Conservation (phyloP, 2,888 invertebrate genomes). For the Graphium colonna region DNA sequence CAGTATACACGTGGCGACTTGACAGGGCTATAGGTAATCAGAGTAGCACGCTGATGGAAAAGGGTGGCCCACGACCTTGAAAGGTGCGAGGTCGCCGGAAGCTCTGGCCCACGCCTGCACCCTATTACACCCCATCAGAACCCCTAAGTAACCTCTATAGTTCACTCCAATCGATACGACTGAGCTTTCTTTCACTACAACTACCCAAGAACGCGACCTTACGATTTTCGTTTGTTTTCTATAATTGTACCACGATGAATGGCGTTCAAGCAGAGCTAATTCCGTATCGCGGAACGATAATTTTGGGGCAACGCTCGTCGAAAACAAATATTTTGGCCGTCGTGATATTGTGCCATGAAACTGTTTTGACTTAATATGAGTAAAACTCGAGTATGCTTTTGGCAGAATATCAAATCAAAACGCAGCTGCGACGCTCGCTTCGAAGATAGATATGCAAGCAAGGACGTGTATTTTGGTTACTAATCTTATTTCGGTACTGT, state of each 20-base stretch:
- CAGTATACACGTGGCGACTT: background rate
- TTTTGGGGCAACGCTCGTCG: slow-evolving; percentile 16
- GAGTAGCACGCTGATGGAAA: slow-evolving; percentile 2
- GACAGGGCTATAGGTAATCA: slow-evolving; percentile 9
- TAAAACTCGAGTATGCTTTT: slow-evolving; percentile 52
- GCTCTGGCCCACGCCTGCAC: slow-evolving; percentile 45
- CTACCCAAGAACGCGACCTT: slow-evolving; percentile 20
- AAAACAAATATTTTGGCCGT: slow-evolving; percentile 14
- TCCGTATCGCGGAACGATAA: slow-evolving; percentile 32
- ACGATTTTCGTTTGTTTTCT: slow-evolving; percentile 16
- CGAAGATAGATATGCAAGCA: slow-evolving; percentile 29
- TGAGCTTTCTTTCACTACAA: slow-evolving; percentile 25
- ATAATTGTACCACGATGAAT: too few species aligned
- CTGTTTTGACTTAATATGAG: slow-evolving; percentile 38
- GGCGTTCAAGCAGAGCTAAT: slow-evolving; percentile 49
- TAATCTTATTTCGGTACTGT: slow-evolving; percentile 33
- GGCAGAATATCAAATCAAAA: slow-evolving; percentile 58
- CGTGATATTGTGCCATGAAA: slow-evolving; percentile 27
- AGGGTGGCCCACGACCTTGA: slow-evolving; percentile 33
- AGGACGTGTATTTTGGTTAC: slow-evolving; percentile 39
- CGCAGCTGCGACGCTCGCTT: slow-evolving; percentile 36
- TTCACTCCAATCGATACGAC: slow-evolving; percentile 23
- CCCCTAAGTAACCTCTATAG: slow-evolving; percentile 36
- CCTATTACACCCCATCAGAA: slow-evolving; percentile 52
- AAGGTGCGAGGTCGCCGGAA: slow-evolving; percentile 51